phyloP scores from a whole-genome alignment of 2,113 vertebrate species.

The Cyanoramphus novaezelandiae region DNA sequence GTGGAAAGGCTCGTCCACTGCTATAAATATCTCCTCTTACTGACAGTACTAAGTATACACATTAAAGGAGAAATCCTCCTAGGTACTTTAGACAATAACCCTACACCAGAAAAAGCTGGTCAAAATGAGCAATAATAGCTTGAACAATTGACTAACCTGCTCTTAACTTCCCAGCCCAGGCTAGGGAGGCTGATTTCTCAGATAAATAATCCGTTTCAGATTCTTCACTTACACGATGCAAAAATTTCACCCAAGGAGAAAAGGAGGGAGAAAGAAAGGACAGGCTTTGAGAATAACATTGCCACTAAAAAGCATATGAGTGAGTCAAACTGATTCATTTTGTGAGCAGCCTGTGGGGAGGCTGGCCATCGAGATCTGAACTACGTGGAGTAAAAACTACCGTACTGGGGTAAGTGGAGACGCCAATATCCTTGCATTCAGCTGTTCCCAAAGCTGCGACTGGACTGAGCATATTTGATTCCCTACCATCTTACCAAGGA shows the following conservation, averaged over 20 bases:
- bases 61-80: not conserved
- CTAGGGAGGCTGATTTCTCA: not conserved
- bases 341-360: not conserved
- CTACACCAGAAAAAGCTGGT: not conserved
- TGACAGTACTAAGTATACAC: not conserved
- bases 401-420: not conserved
- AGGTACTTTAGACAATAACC: not conserved
- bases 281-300: not conserved
- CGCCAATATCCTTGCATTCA: not conserved
- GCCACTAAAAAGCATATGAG: not conserved
- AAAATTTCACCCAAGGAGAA: not conserved
- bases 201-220: not conserved
- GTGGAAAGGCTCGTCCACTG: not conserved
- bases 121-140: not conserved
- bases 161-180: not conserved
- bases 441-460: not conserved
- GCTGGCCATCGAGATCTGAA: not conserved
- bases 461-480: not conserved
- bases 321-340: not conserved
- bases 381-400: not conserved
- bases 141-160: not conserved
- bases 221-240: not conserved
- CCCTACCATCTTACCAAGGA: not conserved
- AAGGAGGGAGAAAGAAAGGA: not conserved
- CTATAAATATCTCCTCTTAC: slow-evolving; percentile 23